phyloP scores from a whole-genome alignment of 2,888 invertebrate species.

The Platypus cylindrus region DNA sequence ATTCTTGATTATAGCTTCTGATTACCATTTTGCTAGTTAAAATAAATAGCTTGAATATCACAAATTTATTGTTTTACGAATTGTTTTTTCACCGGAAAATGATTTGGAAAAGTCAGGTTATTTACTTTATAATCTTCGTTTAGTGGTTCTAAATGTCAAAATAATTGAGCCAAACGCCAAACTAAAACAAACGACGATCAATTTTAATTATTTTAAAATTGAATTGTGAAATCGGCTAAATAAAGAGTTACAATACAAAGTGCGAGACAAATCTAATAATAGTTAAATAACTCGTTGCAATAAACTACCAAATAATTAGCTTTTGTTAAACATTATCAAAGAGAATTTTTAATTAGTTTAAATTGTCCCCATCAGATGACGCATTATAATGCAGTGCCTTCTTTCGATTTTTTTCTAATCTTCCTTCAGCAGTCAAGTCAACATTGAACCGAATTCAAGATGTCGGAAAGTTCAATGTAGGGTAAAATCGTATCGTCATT shows the following conservation, averaged over 20 bases:
- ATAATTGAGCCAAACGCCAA: too few species aligned
- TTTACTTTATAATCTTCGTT: neutral
- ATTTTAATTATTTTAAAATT: too few species aligned
- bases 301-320: too few species aligned
- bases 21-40: constrained; percentile 64
- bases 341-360: too few species aligned
- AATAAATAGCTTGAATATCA: neutral
- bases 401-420: constrained; percentile 12
- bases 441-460: constrained; percentile 17
- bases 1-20: constrained; percentile 82
- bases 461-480: constrained; percentile 23
- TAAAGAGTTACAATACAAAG: too few species aligned
- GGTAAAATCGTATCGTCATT: constrained; percentile 21
- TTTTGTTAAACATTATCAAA: too few species aligned
- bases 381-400: constrained; percentile 10
- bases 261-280: too few species aligned
- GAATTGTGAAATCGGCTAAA: too few species aligned
- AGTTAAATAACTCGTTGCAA: too few species aligned
- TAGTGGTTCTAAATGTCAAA: neutral
- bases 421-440: too few species aligned
- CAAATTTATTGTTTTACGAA: neutral
- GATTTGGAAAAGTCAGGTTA: neutral
- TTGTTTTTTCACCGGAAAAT: neutral
- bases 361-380: too few species aligned
- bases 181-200: too few species aligned